phyloP scores from a whole-genome alignment of 2,113 vertebrate genomes.

The Zeus faber region DNA sequence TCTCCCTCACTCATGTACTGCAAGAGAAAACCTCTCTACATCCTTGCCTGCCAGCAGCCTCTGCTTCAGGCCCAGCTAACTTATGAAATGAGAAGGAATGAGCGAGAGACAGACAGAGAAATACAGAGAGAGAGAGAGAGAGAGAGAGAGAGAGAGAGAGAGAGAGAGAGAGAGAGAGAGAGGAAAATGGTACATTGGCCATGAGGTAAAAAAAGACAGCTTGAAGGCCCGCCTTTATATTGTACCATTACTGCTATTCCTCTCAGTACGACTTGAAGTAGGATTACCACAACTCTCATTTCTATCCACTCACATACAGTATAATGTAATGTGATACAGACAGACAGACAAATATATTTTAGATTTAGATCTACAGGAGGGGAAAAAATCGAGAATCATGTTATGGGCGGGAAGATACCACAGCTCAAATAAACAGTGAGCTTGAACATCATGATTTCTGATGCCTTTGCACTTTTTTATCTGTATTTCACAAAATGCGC shows the following conservation, averaged over 20 bases:
- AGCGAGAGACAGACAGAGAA: slow-evolving; percentile 6
- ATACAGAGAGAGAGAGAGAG: background rate
- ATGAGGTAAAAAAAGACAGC: background rate
- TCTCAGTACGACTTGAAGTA: slow-evolving; percentile 31
- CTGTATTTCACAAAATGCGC: no score
- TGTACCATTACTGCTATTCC: slow-evolving; percentile 16
- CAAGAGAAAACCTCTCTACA: slow-evolving; percentile 66
- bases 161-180: background rate
- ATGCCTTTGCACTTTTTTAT: slow-evolving; percentile 6
- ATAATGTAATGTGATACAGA: slow-evolving; percentile 31
- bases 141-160: slow-evolving; percentile 4
- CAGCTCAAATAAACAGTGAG: slow-evolving; percentile 26
- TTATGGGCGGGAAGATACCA: slow-evolving; percentile 16
- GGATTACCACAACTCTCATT: slow-evolving; percentile 29
- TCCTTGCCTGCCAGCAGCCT: slow-evolving; percentile 61
- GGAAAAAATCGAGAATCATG: slow-evolving; percentile 6
- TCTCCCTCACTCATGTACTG: slow-evolving; percentile 73
- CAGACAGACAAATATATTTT: slow-evolving; percentile 7
- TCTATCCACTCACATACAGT: slow-evolving; percentile 32
- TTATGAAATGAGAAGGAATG: slow-evolving; percentile 51
- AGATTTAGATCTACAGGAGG: no score
- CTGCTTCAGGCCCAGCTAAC: slow-evolving; percentile 54
- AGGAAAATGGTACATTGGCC: slow-evolving; percentile 4
- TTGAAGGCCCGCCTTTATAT: slow-evolving; percentile 33
- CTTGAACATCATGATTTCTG: slow-evolving; percentile 8